phyloP scores from a whole-genome alignment of 2,797 vertebrate genomes.

The Rhinella marina region DNA sequence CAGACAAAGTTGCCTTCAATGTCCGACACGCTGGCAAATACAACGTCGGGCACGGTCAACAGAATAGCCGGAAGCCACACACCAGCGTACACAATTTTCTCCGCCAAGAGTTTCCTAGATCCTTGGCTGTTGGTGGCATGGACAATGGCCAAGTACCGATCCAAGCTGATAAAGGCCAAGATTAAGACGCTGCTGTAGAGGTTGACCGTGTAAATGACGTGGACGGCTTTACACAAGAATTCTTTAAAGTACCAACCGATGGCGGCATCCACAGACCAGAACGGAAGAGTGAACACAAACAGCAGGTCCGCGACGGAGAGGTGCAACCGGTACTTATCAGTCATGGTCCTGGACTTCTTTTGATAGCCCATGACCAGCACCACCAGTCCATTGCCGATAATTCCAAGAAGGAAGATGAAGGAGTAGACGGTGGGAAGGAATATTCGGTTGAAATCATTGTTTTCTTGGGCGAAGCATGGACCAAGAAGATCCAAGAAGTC shows the following conservation, averaged over 20 bases:
- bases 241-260: constrained; percentile 89
- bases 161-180: constrained; percentile 95
- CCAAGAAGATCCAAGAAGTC: constrained; percentile 74
- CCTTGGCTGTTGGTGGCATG: constrained; percentile 91
- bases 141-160: constrained; percentile 94
- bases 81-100: constrained; percentile 87
- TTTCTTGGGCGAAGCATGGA: constrained; percentile 75
- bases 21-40: constrained; percentile 80
- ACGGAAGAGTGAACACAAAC: constrained; percentile 93
- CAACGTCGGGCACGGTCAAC: constrained; percentile 90
- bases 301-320: constrained; percentile 95
- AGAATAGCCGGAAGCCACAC: constrained; percentile 93
- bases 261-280: constrained; percentile 93
- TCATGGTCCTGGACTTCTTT: constrained; percentile 92
- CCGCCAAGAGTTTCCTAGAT: constrained; percentile 86
- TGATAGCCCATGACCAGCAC: constrained; percentile 96
- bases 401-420: constrained; percentile 91
- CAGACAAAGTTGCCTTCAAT: constrained; percentile 73
- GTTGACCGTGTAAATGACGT: constrained; percentile 96
- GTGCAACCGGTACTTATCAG: constrained; percentile 95
- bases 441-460: constrained; percentile 83
- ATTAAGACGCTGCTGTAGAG: constrained; percentile 96
- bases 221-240: constrained; percentile 87
- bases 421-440: constrained; percentile 91
- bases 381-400: constrained; percentile 93